phyloP scores from a whole-genome alignment of 2,888 invertebrate species.

The Dascillus cervinus region DNA sequence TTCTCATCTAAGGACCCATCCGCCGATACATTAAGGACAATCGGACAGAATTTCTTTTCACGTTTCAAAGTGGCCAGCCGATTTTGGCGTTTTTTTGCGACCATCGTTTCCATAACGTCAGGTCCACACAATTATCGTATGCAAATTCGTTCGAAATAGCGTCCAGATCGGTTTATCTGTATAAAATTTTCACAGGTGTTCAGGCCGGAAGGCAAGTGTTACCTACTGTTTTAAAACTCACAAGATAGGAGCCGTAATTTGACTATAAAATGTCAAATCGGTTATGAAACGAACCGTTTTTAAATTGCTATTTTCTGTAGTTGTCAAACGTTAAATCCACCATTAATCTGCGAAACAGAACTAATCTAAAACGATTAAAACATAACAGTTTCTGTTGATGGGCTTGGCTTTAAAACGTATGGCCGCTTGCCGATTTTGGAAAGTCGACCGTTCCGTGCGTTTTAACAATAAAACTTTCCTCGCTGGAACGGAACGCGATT shows the following conservation, averaged over 20 bases:
- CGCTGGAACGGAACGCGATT: not conserved
- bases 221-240: conserved; percentile 12
- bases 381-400: conserved; percentile 11
- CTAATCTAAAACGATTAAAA: conserved; percentile 16
- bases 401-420: too few species aligned
- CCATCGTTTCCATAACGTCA: too few species aligned
- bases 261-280: conserved; percentile 17
- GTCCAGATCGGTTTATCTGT: conserved; percentile 12
- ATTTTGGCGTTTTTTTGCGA: too few species aligned
- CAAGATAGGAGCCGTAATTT: conserved; percentile 9
- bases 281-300: conserved; percentile 16
- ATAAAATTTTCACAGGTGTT: conserved; percentile 13
- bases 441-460: conserved; percentile 4
- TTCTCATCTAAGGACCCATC: conserved; percentile 17
- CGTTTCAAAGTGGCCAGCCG: too few species aligned
- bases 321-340: conserved; percentile 11
- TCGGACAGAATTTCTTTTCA: conserved; percentile 1
- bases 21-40: too few species aligned
- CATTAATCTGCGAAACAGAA: conserved; percentile 14
- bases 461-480: conserved; percentile 1
- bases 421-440: conserved; percentile 12
- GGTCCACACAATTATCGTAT: conserved; percentile 10
- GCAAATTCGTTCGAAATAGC: conserved; percentile 11
- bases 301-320: conserved; percentile 15
- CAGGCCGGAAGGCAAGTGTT: conserved; percentile 13